phyloP scores from a whole-genome alignment of 2,888 invertebrate genomes.

The Caenorhabditis sp. region DNA sequence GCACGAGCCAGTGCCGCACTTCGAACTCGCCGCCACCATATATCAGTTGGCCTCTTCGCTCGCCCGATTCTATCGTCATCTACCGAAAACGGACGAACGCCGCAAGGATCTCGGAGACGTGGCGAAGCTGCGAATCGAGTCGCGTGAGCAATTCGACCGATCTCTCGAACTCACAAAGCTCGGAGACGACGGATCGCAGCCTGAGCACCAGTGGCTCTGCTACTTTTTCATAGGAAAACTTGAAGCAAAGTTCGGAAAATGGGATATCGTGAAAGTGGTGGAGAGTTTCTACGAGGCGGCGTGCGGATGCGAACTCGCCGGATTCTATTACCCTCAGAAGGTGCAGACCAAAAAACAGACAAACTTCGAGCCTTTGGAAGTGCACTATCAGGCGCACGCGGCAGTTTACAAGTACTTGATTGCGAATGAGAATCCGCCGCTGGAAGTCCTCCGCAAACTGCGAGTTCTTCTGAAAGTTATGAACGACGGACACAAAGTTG shows the following conservation, averaged over 20 bases:
- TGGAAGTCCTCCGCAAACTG: constrained; percentile 34
- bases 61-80: constrained; percentile 38
- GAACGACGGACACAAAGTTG: constrained; percentile 47
- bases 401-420: constrained; percentile 59
- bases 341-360: constrained; percentile 61
- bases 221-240: constrained; percentile 67
- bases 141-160: constrained; percentile 52
- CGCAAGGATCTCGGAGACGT: background rate
- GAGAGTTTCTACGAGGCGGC: constrained; percentile 67
- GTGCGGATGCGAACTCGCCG: constrained; percentile 65
- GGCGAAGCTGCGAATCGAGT: constrained; percentile 27
- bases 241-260: constrained; percentile 44
- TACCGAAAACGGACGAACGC: constrained; percentile 40
- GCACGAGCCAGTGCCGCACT: constrained; percentile 52
- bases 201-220: constrained; percentile 64
- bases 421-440: constrained; percentile 32
- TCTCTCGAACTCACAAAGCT: constrained; percentile 42
- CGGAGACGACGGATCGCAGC: constrained; percentile 37
- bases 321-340: constrained; percentile 61
- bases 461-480: constrained; percentile 42
- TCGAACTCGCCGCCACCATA: constrained; percentile 55
- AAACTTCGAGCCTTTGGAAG: constrained; percentile 68
- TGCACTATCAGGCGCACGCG: constrained; percentile 66
- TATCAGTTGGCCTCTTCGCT: constrained; percentile 64
- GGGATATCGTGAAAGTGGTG: constrained; percentile 58